A percentile compares a stretch with the other conserved stretches of the same genome.
Evolutionary conservation across 2,888 invertebrate genomes (phyloP).

Genomic region (Acleris holmiana): DNA sequence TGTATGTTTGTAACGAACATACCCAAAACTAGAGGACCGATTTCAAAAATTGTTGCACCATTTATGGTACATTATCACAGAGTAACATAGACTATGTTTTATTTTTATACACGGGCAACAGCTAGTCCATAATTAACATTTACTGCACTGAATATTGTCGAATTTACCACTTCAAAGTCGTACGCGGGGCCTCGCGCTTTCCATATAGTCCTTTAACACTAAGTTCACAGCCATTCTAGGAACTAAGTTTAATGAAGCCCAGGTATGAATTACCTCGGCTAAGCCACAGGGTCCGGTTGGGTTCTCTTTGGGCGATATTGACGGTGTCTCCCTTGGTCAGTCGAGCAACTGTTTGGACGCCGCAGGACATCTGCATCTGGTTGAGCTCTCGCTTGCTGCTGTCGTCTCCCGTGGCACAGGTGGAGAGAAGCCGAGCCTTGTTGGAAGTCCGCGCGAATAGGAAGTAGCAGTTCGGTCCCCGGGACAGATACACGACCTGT

Average conservation of each 20-base stretch:
- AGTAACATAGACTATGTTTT: no score
- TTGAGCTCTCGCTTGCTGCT: slow-evolving; percentile 46
- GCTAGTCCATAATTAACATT: no score
- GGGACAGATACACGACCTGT: slow-evolving; percentile 72
- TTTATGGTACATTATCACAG: no score
- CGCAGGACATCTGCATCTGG: slow-evolving; percentile 71
- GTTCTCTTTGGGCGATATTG: slow-evolving; percentile 70
- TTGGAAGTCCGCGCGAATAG: slow-evolving; percentile 58
- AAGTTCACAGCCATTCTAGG: slow-evolving; percentile 68
- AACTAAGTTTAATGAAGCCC: slow-evolving; percentile 75
- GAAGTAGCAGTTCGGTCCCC: slow-evolving; percentile 70
- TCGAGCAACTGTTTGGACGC: slow-evolving; percentile 65
- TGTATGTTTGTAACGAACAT: no score
- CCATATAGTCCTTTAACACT: slow-evolving; percentile 31
- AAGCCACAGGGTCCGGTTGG: slow-evolving; percentile 68
- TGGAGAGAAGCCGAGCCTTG: slow-evolving; percentile 56
- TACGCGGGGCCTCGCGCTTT: slow-evolving; percentile 33
- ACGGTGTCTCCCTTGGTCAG: slow-evolving; percentile 64
- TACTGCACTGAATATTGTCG: not conserved
- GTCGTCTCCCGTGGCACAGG: slow-evolving; percentile 71
- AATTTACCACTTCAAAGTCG: slow-evolving; percentile 28
- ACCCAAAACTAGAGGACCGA: no score
- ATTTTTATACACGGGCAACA: no score
- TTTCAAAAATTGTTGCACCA: no score
- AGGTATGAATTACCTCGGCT: slow-evolving; percentile 69